A percentile compares a stretch with the other conserved stretches of the same genome.
These are phyloP conservation scores for Magallana nippona DNA, from an alignment of 2,888 invertebrate genomes.

Conservation along the genomic window DNA sequence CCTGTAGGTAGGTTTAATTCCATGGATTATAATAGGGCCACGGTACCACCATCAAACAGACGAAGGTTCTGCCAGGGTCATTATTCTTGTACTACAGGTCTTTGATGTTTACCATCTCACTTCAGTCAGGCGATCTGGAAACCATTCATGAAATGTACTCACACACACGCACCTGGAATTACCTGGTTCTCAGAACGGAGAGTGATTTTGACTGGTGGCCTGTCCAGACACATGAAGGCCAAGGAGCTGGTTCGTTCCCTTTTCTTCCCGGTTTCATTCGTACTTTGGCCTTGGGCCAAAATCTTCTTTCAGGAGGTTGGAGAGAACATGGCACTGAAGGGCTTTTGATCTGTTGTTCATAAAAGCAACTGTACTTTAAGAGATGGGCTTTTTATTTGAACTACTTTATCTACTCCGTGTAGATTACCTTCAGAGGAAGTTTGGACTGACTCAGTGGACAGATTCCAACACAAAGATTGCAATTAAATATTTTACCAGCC, in stretches of 20 bases:
- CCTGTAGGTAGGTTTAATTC: background rate
- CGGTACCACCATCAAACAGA: background rate
- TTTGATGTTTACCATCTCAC: conserved; percentile 10
- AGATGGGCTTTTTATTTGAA: background rate
- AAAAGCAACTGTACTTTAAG: conserved; percentile 1
- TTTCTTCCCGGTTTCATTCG: background rate
- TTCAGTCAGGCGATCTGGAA: background rate
- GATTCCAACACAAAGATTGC: background rate
- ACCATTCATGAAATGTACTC: background rate
- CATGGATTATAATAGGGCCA: background rate
- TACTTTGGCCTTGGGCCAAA: background rate
- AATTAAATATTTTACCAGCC: no score
- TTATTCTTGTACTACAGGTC: background rate
- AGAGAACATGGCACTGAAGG: no score
- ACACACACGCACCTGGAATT: background rate
- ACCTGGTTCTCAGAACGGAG: no score
- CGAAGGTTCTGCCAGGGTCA: background rate
- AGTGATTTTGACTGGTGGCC: no score
- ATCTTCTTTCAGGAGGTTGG: background rate
- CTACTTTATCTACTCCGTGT: background rate
- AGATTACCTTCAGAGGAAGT: background rate
- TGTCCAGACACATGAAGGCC: no score
- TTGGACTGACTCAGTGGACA: background rate
- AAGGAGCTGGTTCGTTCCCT: background rate
- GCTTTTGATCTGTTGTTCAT: background rate